Base-by-base conservation (phyloP, 2,113 vertebrate species). In the Herpailurus yagouaroundi region DNA sequence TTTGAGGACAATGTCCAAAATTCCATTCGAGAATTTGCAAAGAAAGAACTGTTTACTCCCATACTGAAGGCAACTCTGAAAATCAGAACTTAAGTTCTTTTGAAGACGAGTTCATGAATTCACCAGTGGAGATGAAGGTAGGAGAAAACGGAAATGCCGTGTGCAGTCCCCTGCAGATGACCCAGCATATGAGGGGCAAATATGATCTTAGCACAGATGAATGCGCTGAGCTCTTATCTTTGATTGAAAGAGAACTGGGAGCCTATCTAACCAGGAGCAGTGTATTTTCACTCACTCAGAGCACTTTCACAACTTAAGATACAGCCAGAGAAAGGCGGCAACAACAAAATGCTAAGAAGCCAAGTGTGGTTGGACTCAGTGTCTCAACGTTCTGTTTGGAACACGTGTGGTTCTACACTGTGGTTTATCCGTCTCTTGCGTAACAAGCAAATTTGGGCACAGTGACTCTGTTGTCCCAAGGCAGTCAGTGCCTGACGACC, bases 1-100 rank as follows among this genome's bases (percentile, higher is more conserved):
- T 45, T 60, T 93, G 66, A 91, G 52, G 57, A 91, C 52, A 79
- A 5, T 38, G 60, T 66, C 83, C 90, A 93, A 96, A 80, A 71
- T 87, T 68, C 50, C 71, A 92, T 29, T 14, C 33, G 76, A 95
- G 33, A 66, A 86, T 50, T 86, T 76, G 71, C 13, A 79, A 87
- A 91, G 77, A 66, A 92, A 31, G 3, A 94, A 89, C 41, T 57
- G 50, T 25, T 81, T 41, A 31, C 11, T 71, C 29, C 12, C 2
- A 12, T 60, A 38, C 41, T 66, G 1, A 83, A 95, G 91, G 88
- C 1, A 60, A 60, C 23, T 83, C 90, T 76, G 63, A 36, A 95
- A 88, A 76, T 60, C 11, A 21, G 66, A 71, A 91, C 19, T 80
- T 11, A 38, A 14, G 14, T 79, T 95, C 71, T 77, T 8, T 48